Evolutionary conservation across 1,140 invertebrate genomes (phyloP), one percentile per base, ranked within the genome.

Genomic region (Euwallacea similis): DNA sequence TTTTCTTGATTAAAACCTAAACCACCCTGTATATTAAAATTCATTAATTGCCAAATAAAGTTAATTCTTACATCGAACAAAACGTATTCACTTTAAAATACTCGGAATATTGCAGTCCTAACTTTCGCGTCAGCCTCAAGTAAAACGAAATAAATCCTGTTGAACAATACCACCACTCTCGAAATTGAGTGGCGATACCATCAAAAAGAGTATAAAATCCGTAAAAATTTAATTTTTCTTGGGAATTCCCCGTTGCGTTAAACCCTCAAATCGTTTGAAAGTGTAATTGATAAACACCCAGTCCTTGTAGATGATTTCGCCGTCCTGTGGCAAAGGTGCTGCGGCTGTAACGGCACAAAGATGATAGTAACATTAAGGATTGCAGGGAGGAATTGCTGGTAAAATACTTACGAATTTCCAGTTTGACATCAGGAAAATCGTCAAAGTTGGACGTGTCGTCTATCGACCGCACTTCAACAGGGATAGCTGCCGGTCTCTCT

Each of bases 251-350:
- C 92, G 86, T 80, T 95, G 93, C 15, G 96, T 98, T 44, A 98
- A 86, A 55, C 96, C 96, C 83, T 99, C 97, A 82, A 99, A 99
- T 73, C 98, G 87, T 83, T 99, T 98, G 86, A 98, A 99, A 70
- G 98, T 99, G 83, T 99, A 99, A 85, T 99, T 99, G 79, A 99
- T 97, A 83, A 99, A 99, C 61, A 99, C 96, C 96, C 96, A 98
- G 85, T 98, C 97, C 85, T 98, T 98, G 83, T 94, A 93, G 73
- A 90, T 91, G 69, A 92, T 89, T 81, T 94, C 93, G 61, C 92
- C 92, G 77, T 93, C 92, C 81, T 92, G 90, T 53, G 90, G 87
- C 80, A 90, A 86, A 21, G 93, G 91, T 62, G 92, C 91, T 70
- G 93, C 88, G 76, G 93, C 92, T 93, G 85, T 47, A 66, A 66